These are phyloP conservation scores for Dolichomitus sp. DNA, from an alignment of 2,888 invertebrate genomes.

Conservation along the genomic window DNA sequence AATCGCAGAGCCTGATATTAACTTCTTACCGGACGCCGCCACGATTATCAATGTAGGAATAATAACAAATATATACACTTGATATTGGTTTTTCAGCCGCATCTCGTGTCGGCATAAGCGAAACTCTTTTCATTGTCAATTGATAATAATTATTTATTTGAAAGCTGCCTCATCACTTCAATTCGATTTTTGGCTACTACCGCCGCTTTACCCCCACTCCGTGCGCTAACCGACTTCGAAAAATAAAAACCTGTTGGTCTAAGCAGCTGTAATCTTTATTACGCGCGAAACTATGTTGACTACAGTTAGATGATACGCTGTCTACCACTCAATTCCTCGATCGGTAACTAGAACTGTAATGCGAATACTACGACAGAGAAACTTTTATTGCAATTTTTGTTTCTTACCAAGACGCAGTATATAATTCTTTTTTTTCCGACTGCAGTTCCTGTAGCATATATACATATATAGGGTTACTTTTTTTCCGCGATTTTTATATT, in stretches of 20 bases:
- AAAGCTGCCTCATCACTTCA: neutral
- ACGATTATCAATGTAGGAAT: neutral
- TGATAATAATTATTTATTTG: neutral
- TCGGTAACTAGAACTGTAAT: neutral
- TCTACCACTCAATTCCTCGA: neutral
- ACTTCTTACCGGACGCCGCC: neutral
- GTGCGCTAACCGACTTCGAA: neutral
- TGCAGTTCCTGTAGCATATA: too few species aligned
- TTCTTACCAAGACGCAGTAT: too few species aligned
- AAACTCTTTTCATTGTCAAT: neutral
- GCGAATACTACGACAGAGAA: neutral
- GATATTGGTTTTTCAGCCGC: neutral
- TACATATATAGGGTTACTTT: too few species aligned
- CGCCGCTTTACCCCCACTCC: neutral
- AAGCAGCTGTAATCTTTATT: too few species aligned
- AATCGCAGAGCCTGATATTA: neutral
- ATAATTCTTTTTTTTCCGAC: too few species aligned
- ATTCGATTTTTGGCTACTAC: neutral
- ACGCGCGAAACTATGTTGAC: too few species aligned
- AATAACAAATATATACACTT: neutral
- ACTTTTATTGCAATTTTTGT: too few species aligned
- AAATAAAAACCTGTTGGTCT: neutral
- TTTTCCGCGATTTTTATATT: too few species aligned
- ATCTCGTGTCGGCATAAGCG: neutral
- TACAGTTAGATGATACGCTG: too few species aligned